A percentile compares a stretch with the other conserved stretches of the same genome.
Evolutionary conservation across 2,888 invertebrate genomes (phyloP).

Genomic region (Lordiphosa fenestrarum): DNA sequence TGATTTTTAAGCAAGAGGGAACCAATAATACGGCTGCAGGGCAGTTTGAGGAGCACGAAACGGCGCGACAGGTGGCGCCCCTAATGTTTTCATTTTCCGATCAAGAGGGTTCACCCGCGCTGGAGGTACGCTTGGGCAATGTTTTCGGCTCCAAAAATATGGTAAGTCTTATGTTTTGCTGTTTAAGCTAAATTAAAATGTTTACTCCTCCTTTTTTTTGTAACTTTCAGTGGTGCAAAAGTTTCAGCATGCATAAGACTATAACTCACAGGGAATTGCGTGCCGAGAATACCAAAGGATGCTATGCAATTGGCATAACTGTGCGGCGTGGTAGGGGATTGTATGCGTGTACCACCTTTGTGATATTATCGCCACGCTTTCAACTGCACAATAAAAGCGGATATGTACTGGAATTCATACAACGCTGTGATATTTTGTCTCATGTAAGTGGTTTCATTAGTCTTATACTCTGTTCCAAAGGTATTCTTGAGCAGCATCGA

Average conservation of each 20-base stretch:
- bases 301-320: conserved; percentile 90
- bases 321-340: conserved; percentile 93
- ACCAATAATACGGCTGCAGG: conserved; percentile 89
- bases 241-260: conserved; percentile 91
- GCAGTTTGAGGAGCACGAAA: conserved; percentile 96
- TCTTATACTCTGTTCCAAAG: too few species aligned
- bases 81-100: conserved; percentile 96
- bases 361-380: conserved; percentile 95
- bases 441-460: conserved; percentile 82
- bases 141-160: conserved; percentile 82
- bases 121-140: conserved; percentile 89
- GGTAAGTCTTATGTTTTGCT: conserved; percentile 73
- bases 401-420: conserved; percentile 91
- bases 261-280: conserved; percentile 85
- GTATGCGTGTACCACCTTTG: conserved; percentile 94
- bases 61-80: conserved; percentile 94
- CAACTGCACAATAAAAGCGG: conserved; percentile 94
- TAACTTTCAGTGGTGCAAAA: conserved; percentile 88
- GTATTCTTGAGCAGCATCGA: too few species aligned
- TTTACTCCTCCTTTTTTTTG: background rate
- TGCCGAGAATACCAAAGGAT: conserved; percentile 80
- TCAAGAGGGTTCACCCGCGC: conserved; percentile 89
- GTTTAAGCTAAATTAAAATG: background rate
- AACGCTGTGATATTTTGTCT: conserved; percentile 90
- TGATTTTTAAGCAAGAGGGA: conserved; percentile 96